A percentile compares a stretch with the other conserved stretches of the same genome.
phyloP scores from a whole-genome alignment of 2,888 invertebrate species.

The Heterodera filipjevi region DNA sequence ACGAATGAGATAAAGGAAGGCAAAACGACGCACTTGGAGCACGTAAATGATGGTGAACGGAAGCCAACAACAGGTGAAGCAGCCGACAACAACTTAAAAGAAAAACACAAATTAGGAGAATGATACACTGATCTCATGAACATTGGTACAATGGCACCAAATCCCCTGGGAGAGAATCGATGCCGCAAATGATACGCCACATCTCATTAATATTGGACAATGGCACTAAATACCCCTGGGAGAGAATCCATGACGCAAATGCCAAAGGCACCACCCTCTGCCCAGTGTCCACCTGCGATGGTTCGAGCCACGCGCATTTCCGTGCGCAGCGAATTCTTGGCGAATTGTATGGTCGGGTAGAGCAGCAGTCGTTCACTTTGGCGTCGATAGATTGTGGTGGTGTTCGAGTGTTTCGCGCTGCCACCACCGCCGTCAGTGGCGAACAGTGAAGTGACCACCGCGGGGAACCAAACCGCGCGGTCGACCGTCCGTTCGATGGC shows the following conservation, averaged over 20 bases:
- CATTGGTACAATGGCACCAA: too few species aligned
- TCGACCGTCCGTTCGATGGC: slow-evolving; percentile 38
- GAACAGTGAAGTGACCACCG: slow-evolving; percentile 39
- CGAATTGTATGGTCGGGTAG: slow-evolving; percentile 44
- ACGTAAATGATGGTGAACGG: slow-evolving; percentile 63
- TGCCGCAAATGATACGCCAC: too few species aligned
- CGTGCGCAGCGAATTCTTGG: slow-evolving; percentile 45
- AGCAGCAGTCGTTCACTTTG: slow-evolving; percentile 43
- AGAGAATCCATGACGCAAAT: too few species aligned
- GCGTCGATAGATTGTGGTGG: neutral
- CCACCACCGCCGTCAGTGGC: slow-evolving; percentile 16
- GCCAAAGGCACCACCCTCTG: too few species aligned
- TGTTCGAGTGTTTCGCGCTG: neutral
- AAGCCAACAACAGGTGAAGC: slow-evolving; percentile 63
- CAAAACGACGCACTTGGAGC: slow-evolving; percentile 51
- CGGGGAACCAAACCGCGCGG: slow-evolving; percentile 49
- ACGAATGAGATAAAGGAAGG: neutral
- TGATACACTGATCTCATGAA: too few species aligned
- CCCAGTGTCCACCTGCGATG: slow-evolving; percentile 44
- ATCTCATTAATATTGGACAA: too few species aligned
- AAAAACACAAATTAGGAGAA: too few species aligned
- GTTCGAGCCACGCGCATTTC: slow-evolving; percentile 62
- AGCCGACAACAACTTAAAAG: slow-evolving; percentile 55
- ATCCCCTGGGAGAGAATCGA: too few species aligned
- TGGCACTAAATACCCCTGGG: too few species aligned